Percentiles rank a stretch among this genome's conserved stretches.
Evolutionary conservation across 2,797 vertebrate species (phyloP).

Genomic region (Danio albolineatus): DNA sequence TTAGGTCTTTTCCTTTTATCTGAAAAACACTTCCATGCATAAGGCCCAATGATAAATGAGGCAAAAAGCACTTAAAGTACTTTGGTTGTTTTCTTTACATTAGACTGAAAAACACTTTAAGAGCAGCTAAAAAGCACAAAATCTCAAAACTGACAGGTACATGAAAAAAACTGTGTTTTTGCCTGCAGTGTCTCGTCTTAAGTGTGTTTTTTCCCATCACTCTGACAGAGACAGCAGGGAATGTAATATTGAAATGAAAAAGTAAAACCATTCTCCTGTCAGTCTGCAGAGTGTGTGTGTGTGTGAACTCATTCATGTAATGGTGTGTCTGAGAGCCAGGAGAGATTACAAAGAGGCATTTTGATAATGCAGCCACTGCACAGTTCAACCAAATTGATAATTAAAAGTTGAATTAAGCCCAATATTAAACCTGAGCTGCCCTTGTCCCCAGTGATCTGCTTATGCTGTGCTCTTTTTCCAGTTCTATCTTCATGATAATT

Average conservation of each 20-base stretch:
- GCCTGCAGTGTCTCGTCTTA: not conserved
- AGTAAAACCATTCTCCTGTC: conserved; percentile 17
- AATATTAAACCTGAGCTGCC: conserved; percentile 37
- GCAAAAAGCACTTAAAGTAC: no score
- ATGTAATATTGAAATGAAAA: conserved; percentile 52
- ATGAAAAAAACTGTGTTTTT: no score
- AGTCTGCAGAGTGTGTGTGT: conserved; percentile 45
- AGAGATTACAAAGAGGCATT: conserved; percentile 68
- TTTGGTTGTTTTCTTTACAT: no score
- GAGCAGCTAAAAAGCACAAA: no score
- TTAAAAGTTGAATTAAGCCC: conserved; percentile 60
- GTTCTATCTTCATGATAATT: not conserved
- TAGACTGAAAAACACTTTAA: no score
- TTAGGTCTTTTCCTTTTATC: no score
- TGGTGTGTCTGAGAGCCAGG: conserved; percentile 55
- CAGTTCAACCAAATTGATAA: conserved; percentile 67
- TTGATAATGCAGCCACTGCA: conserved; percentile 67
- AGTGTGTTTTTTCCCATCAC: conserved; percentile 23
- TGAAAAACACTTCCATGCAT: no score
- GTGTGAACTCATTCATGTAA: conserved; percentile 69
- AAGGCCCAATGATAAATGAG: no score
- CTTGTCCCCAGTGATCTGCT: conserved; percentile 31
- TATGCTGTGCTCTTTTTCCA: conserved; percentile 28
- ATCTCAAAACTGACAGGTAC: no score
- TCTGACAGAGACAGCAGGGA: conserved; percentile 25